phyloP scores from a whole-genome alignment of 2,888 invertebrate genomes.

The Melinaea menophilus region DNA sequence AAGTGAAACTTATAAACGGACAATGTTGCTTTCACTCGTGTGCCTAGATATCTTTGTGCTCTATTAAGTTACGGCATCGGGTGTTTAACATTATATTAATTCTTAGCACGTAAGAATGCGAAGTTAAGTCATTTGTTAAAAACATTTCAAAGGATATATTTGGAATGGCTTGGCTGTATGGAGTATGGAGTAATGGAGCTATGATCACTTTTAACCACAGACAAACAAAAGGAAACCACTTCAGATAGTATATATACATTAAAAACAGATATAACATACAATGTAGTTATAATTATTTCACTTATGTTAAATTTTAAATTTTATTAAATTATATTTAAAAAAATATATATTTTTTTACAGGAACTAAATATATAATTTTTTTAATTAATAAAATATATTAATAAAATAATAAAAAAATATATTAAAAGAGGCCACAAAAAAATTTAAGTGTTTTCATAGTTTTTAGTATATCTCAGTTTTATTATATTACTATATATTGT shows the following conservation, averaged over 20 bases:
- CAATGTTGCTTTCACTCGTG: conserved; percentile 57
- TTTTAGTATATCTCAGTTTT: too few species aligned
- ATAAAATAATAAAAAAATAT: too few species aligned
- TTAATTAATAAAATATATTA: too few species aligned
- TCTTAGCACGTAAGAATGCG: conserved; percentile 6
- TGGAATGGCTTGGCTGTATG: not conserved
- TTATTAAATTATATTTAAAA: too few species aligned
- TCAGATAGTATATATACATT: not conserved
- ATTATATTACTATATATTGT: too few species aligned
- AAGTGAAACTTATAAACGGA: conserved; percentile 58
- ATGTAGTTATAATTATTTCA: not conserved
- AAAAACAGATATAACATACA: not conserved
- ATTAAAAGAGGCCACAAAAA: too few species aligned
- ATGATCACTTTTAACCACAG: conserved; percentile 35
- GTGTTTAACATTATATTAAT: conserved; percentile 13
- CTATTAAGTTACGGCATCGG: conserved; percentile 20
- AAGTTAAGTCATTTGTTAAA: too few species aligned
- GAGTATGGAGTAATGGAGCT: conserved; percentile 7
- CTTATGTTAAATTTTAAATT: too few species aligned
- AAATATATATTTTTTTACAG: too few species aligned
- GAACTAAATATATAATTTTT: too few species aligned
- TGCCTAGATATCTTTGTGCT: conserved; percentile 19
- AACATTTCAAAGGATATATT: not conserved
- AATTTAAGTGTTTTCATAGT: too few species aligned
- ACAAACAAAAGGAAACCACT: conserved; percentile 24